phyloP scores from a whole-genome alignment of 2,888 invertebrate genomes.

The Matsumyia berberina region DNA sequence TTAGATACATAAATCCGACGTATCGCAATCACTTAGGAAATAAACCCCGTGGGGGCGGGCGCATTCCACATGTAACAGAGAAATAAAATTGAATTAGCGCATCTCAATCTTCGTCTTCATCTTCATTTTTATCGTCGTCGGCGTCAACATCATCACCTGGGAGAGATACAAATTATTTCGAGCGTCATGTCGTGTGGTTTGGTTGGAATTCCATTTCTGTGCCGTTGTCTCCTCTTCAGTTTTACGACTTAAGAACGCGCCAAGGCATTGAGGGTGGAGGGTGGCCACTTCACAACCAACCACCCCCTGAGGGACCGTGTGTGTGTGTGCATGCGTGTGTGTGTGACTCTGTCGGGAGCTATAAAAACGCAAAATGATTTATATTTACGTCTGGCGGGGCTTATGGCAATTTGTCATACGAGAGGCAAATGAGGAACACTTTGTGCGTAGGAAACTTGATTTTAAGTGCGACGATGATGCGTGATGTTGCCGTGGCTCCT shows the following conservation, averaged over 20 bases:
- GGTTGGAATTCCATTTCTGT: not conserved
- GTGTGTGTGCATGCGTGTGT: no score
- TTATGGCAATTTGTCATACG: conserved; percentile 20
- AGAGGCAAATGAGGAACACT: conserved; percentile 9
- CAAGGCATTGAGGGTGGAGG: not conserved
- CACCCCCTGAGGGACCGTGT: no score
- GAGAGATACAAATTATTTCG: conserved; percentile 5
- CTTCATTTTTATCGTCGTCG: not conserved
- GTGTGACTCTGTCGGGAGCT: not conserved
- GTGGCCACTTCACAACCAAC: not conserved
- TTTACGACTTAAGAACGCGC: conserved; percentile 11
- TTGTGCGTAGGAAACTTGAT: conserved; percentile 18
- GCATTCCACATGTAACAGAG: conserved; percentile 1
- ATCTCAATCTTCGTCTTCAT: not conserved
- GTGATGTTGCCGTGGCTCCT: not conserved
- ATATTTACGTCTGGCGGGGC: conserved; percentile 8
- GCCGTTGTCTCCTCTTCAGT: not conserved
- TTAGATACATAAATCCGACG: not conserved
- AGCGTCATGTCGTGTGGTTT: conserved; percentile 14
- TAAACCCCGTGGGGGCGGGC: not conserved
- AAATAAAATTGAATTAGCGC: conserved; percentile 9
- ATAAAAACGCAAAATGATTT: conserved; percentile 19
- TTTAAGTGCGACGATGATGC: conserved; percentile 19
- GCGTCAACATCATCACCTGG: conserved; percentile 16
- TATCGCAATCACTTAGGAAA: not conserved